phyloP scores from a whole-genome alignment of 2,113 vertebrate genomes.

The Calyptomena viridis region DNA sequence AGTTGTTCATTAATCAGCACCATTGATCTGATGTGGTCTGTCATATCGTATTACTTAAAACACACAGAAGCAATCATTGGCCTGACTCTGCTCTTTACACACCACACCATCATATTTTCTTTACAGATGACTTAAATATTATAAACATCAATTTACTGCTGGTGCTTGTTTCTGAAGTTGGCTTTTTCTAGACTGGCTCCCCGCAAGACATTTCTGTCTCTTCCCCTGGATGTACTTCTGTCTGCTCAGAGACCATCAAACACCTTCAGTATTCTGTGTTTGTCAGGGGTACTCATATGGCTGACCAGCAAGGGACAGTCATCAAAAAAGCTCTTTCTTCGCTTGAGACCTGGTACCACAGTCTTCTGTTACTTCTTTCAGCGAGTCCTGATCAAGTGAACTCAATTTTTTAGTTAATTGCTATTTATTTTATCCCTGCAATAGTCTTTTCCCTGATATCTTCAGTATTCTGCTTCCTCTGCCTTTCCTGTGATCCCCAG shows the following conservation, averaged over 20 bases:
- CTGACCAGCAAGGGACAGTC: background rate
- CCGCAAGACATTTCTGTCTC: background rate
- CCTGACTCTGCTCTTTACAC: conserved; percentile 11
- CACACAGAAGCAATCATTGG: background rate
- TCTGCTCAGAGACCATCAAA: background rate
- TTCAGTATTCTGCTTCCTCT: conserved; percentile 32
- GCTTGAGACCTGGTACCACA: background rate
- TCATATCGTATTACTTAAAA: conserved; percentile 56
- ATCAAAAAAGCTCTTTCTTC: background rate
- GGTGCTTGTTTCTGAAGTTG: background rate
- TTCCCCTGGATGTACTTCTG: background rate
- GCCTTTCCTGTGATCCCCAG: conserved; percentile 28
- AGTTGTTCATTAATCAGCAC: conserved; percentile 63
- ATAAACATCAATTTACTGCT: background rate
- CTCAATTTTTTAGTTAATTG: conserved; percentile 33
- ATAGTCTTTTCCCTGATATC: background rate
- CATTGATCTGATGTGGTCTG: conserved; percentile 37
- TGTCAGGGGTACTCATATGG: background rate
- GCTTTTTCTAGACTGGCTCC: background rate
- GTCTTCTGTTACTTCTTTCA: conserved; percentile 15
- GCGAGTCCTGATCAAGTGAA: background rate
- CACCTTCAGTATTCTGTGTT: background rate
- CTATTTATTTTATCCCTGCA: conserved; percentile 38
- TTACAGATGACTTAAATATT: conserved; percentile 15
- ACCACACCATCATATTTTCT: conserved; percentile 15